These are phyloP conservation scores for Platysteira castanea DNA, from an alignment of 2,113 vertebrate genomes.

Conservation along the genomic window DNA sequence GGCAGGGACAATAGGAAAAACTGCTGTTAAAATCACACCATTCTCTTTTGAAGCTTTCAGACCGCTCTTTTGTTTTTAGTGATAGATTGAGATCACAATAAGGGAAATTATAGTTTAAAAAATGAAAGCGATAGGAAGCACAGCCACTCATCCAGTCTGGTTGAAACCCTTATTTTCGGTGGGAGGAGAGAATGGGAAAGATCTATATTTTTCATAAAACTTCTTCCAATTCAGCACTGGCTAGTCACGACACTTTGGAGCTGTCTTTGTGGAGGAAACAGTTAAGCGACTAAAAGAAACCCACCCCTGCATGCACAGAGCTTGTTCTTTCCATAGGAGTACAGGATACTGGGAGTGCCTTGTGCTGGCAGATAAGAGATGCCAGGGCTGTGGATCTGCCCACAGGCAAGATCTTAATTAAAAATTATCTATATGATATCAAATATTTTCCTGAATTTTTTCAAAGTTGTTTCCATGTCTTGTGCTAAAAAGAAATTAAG, in stretches of 20 bases:
- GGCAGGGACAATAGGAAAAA: conserved; percentile 38
- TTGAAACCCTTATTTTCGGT: neutral
- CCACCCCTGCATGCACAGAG: neutral
- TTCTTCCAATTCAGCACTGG: neutral
- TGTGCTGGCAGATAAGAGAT: conserved; percentile 20
- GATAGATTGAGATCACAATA: conserved; percentile 41
- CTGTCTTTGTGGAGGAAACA: neutral
- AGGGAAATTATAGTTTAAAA: neutral
- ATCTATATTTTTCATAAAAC: neutral
- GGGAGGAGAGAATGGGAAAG: neutral
- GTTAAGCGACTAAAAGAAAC: neutral
- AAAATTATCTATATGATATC: conserved; percentile 46
- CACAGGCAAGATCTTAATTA: conserved; percentile 51
- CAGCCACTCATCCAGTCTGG: neutral
- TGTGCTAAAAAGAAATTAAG: neutral
- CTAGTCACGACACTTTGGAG: neutral
- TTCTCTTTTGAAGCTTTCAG: conserved; percentile 29
- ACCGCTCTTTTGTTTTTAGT: neutral
- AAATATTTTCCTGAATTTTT: conserved; percentile 19
- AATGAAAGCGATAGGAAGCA: neutral
- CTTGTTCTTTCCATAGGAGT: neutral
- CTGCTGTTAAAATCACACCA: neutral
- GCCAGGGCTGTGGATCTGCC: conserved; percentile 20
- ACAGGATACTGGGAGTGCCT: conserved; percentile 33
- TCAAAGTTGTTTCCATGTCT: neutral